Conservation (phyloP, 2,113 vertebrate genomes). For the Echinops telfairi region DNA sequence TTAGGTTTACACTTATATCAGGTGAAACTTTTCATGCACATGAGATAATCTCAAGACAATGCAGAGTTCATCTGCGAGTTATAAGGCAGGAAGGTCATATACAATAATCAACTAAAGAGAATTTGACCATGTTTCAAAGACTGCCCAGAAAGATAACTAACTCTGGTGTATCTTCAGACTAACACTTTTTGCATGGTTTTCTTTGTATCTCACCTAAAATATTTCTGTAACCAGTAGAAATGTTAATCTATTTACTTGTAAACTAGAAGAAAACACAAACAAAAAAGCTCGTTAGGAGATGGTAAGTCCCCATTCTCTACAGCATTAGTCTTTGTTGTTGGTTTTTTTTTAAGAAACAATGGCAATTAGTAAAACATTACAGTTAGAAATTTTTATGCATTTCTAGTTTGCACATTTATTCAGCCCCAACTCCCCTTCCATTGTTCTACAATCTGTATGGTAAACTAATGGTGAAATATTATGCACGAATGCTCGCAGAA, state of each 20-base stretch:
- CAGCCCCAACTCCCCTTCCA: background rate
- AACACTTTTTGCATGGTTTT: background rate
- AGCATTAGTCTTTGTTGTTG: background rate
- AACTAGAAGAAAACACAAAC: constrained; percentile 3
- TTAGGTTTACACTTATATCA: constrained; percentile 15
- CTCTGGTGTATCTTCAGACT: background rate
- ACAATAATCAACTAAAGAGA: background rate
- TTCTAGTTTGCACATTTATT: background rate
- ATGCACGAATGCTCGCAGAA: background rate
- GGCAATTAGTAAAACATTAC: background rate
- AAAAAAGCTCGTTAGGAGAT: background rate
- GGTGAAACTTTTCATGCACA: background rate
- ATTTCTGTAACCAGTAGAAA: background rate
- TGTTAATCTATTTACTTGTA: background rate
- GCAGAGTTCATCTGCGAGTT: background rate
- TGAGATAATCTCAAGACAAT: constrained; percentile 24
- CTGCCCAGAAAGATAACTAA: background rate
- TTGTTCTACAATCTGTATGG: background rate
- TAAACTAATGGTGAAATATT: background rate
- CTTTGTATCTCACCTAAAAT: background rate
- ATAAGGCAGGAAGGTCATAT: background rate
- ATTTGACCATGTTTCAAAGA: constrained; percentile 26
- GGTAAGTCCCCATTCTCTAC: background rate
- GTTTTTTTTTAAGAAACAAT: background rate
- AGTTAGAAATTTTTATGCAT: background rate